phyloP scores from a whole-genome alignment of 2,797 vertebrate species.

The Pempheris klunzingeri region DNA sequence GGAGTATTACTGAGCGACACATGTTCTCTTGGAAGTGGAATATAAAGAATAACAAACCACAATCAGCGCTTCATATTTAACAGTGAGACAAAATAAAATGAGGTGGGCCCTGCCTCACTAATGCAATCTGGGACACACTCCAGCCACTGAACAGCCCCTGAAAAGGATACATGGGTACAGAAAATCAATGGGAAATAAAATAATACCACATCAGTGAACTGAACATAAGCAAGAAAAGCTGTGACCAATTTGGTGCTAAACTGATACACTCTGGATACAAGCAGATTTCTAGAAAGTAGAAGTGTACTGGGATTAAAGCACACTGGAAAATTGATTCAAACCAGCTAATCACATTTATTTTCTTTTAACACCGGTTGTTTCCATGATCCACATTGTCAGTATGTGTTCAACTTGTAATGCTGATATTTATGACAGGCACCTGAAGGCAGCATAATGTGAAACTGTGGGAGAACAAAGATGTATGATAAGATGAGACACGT shows the following conservation, averaged over 20 bases:
- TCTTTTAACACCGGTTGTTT: constrained; percentile 7
- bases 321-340: constrained; percentile 3
- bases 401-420: neutral
- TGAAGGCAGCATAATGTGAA: constrained; percentile 10
- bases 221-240: constrained; percentile 9
- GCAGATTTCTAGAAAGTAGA: neutral
- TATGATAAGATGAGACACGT: no score
- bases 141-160: neutral
- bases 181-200: constrained; percentile 7
- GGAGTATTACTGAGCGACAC: neutral
- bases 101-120: neutral
- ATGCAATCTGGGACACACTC: neutral
- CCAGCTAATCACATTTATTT: constrained; percentile 11
- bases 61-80: constrained; percentile 3
- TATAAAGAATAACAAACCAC: neutral
- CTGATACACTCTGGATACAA: constrained; percentile 8
- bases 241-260: constrained; percentile 11
- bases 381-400: constrained; percentile 12
- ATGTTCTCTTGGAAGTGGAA: neutral
- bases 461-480: neutral
- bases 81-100: neutral
- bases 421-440: neutral
- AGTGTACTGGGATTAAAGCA: neutral
- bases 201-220: constrained; percentile 10
- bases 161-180: neutral